phyloP scores from a whole-genome alignment of 2,113 vertebrate genomes.

The Microcebus tavaratra region DNA sequence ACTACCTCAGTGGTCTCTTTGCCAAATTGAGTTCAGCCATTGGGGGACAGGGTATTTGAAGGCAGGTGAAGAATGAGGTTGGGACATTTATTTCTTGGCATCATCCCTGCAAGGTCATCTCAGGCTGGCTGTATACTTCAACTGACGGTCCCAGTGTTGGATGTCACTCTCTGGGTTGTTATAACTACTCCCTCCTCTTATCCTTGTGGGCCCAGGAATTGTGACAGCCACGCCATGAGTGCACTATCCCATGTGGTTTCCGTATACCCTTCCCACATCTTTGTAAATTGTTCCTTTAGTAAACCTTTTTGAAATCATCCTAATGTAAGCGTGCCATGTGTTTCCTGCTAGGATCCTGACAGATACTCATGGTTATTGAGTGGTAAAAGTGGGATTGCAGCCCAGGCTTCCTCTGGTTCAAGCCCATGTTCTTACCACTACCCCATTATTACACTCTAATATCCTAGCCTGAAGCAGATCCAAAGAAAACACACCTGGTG shows the following conservation, averaged over 20 bases:
- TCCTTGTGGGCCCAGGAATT: neutral
- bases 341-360: neutral
- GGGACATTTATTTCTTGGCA: neutral
- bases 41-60: neutral
- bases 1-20: neutral
- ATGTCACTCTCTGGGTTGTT: neutral
- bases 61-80: neutral
- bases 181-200: neutral
- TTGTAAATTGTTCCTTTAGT: constrained; percentile 34
- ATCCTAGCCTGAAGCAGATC: neutral
- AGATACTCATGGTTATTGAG: constrained; percentile 27
- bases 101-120: neutral
- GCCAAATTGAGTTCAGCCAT: neutral
- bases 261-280: neutral
- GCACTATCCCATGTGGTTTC: neutral
- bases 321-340: neutral
- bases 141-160: neutral
- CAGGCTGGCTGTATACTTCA: neutral
- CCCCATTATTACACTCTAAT: neutral
- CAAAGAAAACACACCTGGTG: neutral
- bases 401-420: neutral
- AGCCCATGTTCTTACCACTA: neutral
- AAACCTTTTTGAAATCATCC: constrained; percentile 31
- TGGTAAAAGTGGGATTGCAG: neutral
- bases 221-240: neutral